These are phyloP conservation scores for Oreocharis arfaki DNA, from an alignment of 2,113 vertebrate species.

Conservation along the genomic window DNA sequence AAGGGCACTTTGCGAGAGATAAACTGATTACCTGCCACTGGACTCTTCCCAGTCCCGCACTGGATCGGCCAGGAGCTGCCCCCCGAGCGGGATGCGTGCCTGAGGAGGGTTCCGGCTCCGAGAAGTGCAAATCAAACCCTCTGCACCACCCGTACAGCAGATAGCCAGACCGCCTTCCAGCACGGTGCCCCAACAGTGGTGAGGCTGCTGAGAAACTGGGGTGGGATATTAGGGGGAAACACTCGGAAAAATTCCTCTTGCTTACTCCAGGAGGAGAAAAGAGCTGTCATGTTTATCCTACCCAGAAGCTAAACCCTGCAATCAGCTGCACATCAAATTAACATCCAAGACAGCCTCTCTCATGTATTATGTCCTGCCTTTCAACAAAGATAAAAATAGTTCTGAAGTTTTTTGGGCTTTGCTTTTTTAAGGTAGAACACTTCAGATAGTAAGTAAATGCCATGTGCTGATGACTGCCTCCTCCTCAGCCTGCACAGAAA, in stretches of 20 bases:
- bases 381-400: background rate
- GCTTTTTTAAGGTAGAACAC: constrained; percentile 11
- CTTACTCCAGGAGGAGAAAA: background rate
- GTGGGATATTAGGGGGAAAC: background rate
- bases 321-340: constrained; percentile 25
- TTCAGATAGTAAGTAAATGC: background rate
- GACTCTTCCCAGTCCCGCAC: background rate
- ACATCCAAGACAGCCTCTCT: constrained; percentile 16
- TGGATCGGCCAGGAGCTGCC: background rate
- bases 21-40: background rate
- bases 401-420: background rate
- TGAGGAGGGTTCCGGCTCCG: background rate
- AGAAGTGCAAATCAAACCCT: background rate
- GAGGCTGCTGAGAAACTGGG: background rate
- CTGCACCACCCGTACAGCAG: background rate
- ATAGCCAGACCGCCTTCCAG: background rate
- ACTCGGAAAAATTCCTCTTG: background rate
- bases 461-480: background rate
- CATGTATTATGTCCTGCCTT: background rate
- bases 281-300: constrained; percentile 6
- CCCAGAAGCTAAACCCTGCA: constrained; percentile 2
- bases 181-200: background rate
- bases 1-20: background rate
- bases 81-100: background rate
- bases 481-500: background rate